A percentile compares a stretch with the other conserved stretches of the same genome.
phyloP scores from a whole-genome alignment of 2,113 vertebrate genomes.

The Probosciger aterrimus region DNA sequence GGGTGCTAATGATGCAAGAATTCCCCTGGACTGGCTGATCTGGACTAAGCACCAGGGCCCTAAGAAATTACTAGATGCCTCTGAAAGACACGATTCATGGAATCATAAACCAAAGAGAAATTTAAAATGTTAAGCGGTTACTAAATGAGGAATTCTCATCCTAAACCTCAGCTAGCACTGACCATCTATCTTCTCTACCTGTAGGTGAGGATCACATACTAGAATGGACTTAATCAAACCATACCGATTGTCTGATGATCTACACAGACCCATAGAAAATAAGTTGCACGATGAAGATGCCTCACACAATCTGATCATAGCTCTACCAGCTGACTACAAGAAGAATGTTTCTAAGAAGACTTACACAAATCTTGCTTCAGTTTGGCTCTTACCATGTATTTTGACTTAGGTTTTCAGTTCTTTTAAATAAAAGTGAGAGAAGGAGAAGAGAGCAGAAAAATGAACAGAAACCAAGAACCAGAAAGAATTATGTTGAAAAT shows the following conservation, averaged over 20 bases:
- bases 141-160: not conserved
- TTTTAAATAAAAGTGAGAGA: not conserved
- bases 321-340: not conserved
- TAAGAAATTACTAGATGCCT: not conserved
- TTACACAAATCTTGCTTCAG: not conserved
- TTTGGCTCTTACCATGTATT: not conserved
- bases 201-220: not conserved
- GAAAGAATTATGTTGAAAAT: not conserved
- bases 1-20: not conserved
- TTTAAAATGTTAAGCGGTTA: not conserved
- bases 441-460: not conserved
- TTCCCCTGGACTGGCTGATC: not conserved
- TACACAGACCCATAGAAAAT: not conserved
- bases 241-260: not conserved
- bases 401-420: not conserved
- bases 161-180: not conserved
- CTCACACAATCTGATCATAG: fast-evolving
- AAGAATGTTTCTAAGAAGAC: not conserved
- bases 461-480: not conserved
- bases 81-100: not conserved
- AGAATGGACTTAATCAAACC: not conserved
- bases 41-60: not conserved
- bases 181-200: not conserved
- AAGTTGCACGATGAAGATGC: not conserved
- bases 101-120: not conserved